Base-by-base conservation (phyloP, 1,140 invertebrate genomes). In the Lutraria rhynchaena region DNA sequence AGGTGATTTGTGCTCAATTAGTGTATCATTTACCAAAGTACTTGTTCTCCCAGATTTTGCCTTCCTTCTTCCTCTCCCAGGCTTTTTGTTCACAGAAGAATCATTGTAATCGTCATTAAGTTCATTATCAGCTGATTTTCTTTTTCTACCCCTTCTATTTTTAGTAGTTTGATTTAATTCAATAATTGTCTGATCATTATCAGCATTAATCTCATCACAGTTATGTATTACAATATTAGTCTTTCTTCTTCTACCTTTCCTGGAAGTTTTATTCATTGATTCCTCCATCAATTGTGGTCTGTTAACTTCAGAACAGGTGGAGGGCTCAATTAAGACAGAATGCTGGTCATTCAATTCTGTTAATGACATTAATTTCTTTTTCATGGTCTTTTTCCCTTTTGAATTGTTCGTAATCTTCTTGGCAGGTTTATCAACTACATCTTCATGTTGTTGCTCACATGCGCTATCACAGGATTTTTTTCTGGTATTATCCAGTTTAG, bases 261-360 rank as follows among this genome's bases (percentile, higher is more conserved):
- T 60, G 22, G 37, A 27, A 33, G 27, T 63, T 63, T 5, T 37
- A 63, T 63, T 22, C 5, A n/a, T 78, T 69, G 24, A 15, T 33
- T 27, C 29, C 58, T 29, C 67, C 41, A 17, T 60, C 74, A 37
- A 61, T 31, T 82, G 74, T n/a, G 82, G 70, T 46, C 61, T 78
- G 35, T 73, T 58, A 67, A 73, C 53, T n/a, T 77, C 33, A 13
- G 86, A 87, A 51, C 70, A 71, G 24, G 69, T 82, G 37, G 82
- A 81, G 4, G 86, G 84, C 46, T 83, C 82, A 35, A 87, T 57
- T 53, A 87, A 73, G 49, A 84, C 73, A 49, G 86, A 85, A 71
- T 69, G 46, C 17, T 80, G 83, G 35, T 55, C 60, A 46, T n/a
- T 61, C 67, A 73, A 51, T 33, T 83, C 81, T 49, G 60, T 71